A percentile compares a stretch with the other conserved stretches of the same genome.
phyloP scores from a whole-genome alignment of 92 coral and sea anemone genomes.

The Blastomussa wellsi region DNA sequence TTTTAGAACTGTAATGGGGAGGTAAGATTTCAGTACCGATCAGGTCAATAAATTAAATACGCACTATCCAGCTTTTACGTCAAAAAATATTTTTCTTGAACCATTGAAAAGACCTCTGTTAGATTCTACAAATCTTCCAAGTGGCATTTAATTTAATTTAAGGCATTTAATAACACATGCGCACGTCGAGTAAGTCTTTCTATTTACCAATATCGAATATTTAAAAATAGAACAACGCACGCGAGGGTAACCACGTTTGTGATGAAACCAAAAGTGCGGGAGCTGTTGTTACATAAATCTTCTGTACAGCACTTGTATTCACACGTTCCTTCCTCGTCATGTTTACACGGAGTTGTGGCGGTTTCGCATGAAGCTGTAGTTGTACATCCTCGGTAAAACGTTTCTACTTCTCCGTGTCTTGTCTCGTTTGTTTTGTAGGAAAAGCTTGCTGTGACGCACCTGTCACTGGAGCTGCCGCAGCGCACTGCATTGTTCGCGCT shows the following conservation, averaged over 20 bases:
- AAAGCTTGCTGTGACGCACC: not conserved
- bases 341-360: conserved; percentile 2
- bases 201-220: not conserved
- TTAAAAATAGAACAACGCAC: not conserved
- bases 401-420: not conserved
- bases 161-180: too few relatives aligned
- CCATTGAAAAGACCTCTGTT: too few relatives aligned
- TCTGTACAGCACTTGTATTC: conserved; percentile 1
- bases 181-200: too few relatives aligned
- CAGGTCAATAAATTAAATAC: too few relatives aligned
- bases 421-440: conserved; percentile 5
- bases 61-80: too few relatives aligned
- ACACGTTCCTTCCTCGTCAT: not conserved
- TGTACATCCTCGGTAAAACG: conserved; percentile 2
- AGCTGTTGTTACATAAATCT: conserved; percentile 3
- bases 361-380: not conserved
- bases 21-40: too few relatives aligned
- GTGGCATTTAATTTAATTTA: too few relatives aligned
- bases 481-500: not conserved
- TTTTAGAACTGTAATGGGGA: too few relatives aligned
- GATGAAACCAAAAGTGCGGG: not conserved
- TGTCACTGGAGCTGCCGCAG: not conserved
- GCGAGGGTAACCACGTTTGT: not conserved
- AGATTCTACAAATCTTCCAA: too few relatives aligned
- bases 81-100: too few relatives aligned